phyloP scores from a whole-genome alignment of 2,888 invertebrate species.

The Stenichneumon culpator region DNA sequence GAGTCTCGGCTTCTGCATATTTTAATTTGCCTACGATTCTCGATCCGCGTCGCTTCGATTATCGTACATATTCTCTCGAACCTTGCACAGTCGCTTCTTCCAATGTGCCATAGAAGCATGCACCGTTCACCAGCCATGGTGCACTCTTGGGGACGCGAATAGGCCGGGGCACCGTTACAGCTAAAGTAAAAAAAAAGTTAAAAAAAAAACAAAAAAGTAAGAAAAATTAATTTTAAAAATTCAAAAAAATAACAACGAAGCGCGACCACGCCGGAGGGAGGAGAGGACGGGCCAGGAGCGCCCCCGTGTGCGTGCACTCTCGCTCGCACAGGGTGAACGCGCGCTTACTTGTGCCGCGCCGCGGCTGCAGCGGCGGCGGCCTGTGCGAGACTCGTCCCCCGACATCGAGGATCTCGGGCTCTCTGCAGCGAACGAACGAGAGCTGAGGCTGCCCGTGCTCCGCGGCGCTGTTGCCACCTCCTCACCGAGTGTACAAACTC shows the following conservation, averaged over 20 bases:
- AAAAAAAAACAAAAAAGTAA: too few species aligned
- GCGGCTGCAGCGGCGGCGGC: slow-evolving; percentile 47
- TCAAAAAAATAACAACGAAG: slow-evolving; percentile 38
- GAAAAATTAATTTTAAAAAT: background rate
- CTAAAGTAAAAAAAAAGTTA: background rate
- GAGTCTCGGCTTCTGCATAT: background rate
- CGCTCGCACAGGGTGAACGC: slow-evolving; percentile 48
- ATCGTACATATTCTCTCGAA: background rate
- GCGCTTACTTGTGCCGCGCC: slow-evolving; percentile 42
- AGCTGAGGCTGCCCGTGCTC: slow-evolving; percentile 65
- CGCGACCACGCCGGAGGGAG: slow-evolving; percentile 5
- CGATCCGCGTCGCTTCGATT: background rate
- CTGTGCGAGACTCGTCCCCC: slow-evolving; percentile 47
- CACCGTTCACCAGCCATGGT: background rate
- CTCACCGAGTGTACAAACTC: slow-evolving; percentile 64
- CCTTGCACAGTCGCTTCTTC: background rate
- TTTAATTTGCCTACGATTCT: background rate
- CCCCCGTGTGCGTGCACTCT: slow-evolving; percentile 57
- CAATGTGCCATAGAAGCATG: background rate
- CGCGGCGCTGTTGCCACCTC: slow-evolving; percentile 81
- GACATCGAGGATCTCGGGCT: slow-evolving; percentile 43
- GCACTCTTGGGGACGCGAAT: background rate
- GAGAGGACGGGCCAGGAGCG: slow-evolving; percentile 43
- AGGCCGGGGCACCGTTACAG: background rate
- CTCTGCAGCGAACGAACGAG: slow-evolving; percentile 50